phyloP scores from a whole-genome alignment of 2,888 invertebrate genomes.

The Lomographa bimaculata region DNA sequence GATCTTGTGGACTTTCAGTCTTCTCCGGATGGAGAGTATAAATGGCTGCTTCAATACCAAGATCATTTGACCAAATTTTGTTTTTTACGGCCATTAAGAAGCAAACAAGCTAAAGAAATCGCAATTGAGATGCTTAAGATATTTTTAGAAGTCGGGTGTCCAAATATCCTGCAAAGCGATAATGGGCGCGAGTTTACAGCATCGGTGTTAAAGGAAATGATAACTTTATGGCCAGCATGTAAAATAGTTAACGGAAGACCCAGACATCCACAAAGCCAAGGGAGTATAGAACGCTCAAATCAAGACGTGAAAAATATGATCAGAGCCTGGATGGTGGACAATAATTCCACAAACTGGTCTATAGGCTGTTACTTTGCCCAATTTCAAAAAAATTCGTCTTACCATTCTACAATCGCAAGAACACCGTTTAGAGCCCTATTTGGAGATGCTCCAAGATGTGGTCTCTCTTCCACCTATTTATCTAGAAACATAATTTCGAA shows the following conservation, averaged over 20 bases:
- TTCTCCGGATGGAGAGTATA: slow-evolving; percentile 41
- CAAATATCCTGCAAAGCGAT: slow-evolving; percentile 25
- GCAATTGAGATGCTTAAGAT: slow-evolving; percentile 39
- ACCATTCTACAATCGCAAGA: slow-evolving; percentile 31
- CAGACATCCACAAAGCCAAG: slow-evolving; percentile 26
- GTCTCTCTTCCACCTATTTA: background rate
- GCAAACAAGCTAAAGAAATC: slow-evolving; percentile 40
- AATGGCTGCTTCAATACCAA: slow-evolving; percentile 46
- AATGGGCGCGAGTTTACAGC: slow-evolving; percentile 30
- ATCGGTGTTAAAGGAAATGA: slow-evolving; percentile 28
- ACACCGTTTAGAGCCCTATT: slow-evolving; percentile 41
- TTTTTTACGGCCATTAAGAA: slow-evolving; percentile 38
- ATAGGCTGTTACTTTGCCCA: slow-evolving; percentile 40
- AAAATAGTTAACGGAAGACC: slow-evolving; percentile 33
- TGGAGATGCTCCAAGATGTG: slow-evolving; percentile 32
- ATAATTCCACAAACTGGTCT: slow-evolving; percentile 41
- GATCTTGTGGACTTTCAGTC: slow-evolving; percentile 37
- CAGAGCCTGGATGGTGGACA: slow-evolving; percentile 40
- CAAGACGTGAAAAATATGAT: slow-evolving; percentile 42
- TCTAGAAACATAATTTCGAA: slow-evolving; percentile 1
- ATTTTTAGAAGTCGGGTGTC: slow-evolving; percentile 32
- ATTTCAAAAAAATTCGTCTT: slow-evolving; percentile 37
- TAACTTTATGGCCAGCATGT: slow-evolving; percentile 31
- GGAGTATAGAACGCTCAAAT: slow-evolving; percentile 27
- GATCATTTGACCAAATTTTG: slow-evolving; percentile 47